Base-by-base conservation (phyloP, 1,140 invertebrate genomes). In the Aradophagus sp. region DNA sequence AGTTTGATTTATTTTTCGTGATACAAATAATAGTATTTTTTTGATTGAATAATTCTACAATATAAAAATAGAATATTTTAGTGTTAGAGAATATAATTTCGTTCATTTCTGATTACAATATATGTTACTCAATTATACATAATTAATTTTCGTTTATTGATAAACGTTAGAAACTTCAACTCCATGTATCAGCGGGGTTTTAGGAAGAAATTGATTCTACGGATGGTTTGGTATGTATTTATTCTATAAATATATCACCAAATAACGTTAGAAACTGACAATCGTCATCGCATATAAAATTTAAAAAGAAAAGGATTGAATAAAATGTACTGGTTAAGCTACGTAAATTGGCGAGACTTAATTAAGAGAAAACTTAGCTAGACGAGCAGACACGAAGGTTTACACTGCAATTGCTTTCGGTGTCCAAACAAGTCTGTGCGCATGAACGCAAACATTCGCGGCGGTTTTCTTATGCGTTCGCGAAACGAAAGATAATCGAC, bases 241-340 rank as follows among this genome's bases (percentile, higher is more conserved):
- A 80, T 80, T 80, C 32, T 72, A 80, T 81, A 80, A 82, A 81
- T 80, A 80, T 82, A 81, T 82, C 77, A 81, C 80, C 77, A 80
- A 72, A 79, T 77, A 80, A 75, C 74, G 55, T 77, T 79, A 68
- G 7, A 61, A 68, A 68, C 50, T 55, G 55, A 61, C 38, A 55
- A 50, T 61, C 48, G 45, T 45, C 36, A 32, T 67, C 52, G 41
- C 59, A 71, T 13, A 11, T 17, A 50, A 52, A 50, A 38, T 16
- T 38, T 12, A 27, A 44, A 41, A n/a, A 39, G 13, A 35, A 29
- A 27, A 6, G n/a, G n/a, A n/a, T n/a, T n/a, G n/a, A 35, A 36
- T 29, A 38, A 39, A 29, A n/a, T 45, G 50, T 53, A n/a, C 35
- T 53, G 13, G 15, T 53, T 16, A 55, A 65, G 15, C 44, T 48